Conservation (phyloP, 2,797 vertebrate genomes). For the Acipenser oxyrinchus region DNA sequence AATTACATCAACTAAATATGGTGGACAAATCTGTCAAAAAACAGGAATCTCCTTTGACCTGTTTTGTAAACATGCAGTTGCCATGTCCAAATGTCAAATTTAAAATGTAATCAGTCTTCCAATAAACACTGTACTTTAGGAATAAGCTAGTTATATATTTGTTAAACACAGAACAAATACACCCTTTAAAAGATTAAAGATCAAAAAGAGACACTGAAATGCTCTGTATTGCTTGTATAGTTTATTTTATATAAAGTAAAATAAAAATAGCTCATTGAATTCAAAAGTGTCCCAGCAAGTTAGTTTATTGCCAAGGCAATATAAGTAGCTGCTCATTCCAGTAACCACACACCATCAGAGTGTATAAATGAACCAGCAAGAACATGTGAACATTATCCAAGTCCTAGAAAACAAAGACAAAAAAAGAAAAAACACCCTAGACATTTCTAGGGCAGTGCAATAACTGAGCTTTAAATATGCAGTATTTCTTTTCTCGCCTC, state of each 20-base stretch:
- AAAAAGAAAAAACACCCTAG: slow-evolving; percentile 16
- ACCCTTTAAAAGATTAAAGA: too few species aligned
- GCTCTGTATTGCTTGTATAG: slow-evolving; percentile 60
- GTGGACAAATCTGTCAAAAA: too few species aligned
- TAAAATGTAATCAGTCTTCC: too few species aligned
- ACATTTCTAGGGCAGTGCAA: slow-evolving; percentile 34
- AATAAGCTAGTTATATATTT: too few species aligned
- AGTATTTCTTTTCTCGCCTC: slow-evolving; percentile 7
- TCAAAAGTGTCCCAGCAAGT: slow-evolving; percentile 49
- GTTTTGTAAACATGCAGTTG: too few species aligned
- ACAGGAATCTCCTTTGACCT: too few species aligned
- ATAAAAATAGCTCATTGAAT: slow-evolving; percentile 59
- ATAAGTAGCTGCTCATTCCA: slow-evolving; percentile 31
- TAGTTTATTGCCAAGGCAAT: slow-evolving; percentile 43
- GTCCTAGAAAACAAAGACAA: slow-evolving; percentile 14
- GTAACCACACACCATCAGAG: slow-evolving; percentile 18
- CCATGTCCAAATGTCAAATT: too few species aligned
- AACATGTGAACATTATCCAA: slow-evolving; percentile 1
- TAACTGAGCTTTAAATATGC: slow-evolving; percentile 38
- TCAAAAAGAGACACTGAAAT: too few species aligned
- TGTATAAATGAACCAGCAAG: slow-evolving; percentile 1
- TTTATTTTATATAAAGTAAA: slow-evolving; percentile 76
- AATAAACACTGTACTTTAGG: too few species aligned
- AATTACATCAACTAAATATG: too few species aligned
- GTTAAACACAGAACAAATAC: too few species aligned